Conservation (phyloP, 2,797 vertebrate species). For the Staurois parvus region DNA sequence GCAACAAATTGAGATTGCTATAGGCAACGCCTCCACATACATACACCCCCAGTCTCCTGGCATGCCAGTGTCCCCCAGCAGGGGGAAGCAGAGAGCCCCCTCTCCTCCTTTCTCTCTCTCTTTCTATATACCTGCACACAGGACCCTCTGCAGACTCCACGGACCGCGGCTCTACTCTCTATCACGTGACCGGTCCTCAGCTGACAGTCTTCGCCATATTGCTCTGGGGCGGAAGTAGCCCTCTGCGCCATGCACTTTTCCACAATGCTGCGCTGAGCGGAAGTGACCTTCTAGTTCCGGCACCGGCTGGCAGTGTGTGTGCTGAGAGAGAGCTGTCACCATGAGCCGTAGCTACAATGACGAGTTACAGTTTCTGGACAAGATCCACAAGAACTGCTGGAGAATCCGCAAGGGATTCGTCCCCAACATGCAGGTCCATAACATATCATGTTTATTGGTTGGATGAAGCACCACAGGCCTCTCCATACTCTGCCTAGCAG, state of each 20-base stretch:
- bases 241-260: neutral
- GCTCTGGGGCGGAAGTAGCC: neutral
- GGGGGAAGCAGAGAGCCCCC: neutral
- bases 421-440: slow-evolving; percentile 93
- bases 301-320: neutral
- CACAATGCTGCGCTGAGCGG: neutral
- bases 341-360: slow-evolving; percentile 96
- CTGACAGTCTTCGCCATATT: neutral
- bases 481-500: neutral
- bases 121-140: neutral
- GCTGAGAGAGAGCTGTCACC: slow-evolving; percentile 54
- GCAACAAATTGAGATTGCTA: neutral
- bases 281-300: slow-evolving; percentile 36
- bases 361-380: slow-evolving; percentile 93
- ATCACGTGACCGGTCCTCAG: neutral
- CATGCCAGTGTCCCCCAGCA: neutral
- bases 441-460: too few relatives aligned
- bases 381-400: slow-evolving; percentile 89
- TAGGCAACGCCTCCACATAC: neutral
- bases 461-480: neutral
- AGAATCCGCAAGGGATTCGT: slow-evolving; percentile 95
- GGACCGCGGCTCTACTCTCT: neutral
- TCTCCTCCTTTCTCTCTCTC: too few relatives aligned
- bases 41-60: neutral
- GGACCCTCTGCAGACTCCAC: too few relatives aligned